Percentiles rank a stretch among this genome's conserved stretches.
phyloP scores from a whole-genome alignment of 1,140 invertebrate species.

The Chrysoperla carnea region DNA sequence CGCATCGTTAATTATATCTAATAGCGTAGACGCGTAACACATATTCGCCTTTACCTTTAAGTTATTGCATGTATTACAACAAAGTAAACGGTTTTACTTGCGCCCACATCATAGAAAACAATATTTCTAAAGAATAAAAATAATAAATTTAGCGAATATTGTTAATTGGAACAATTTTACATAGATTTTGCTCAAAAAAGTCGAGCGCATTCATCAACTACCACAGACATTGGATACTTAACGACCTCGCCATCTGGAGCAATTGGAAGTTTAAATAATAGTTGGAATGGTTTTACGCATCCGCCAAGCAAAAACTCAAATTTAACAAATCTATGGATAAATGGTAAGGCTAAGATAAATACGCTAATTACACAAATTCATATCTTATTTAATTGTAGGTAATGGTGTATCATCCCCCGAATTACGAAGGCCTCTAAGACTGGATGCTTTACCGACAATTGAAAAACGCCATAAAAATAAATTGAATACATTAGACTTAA shows the following conservation, averaged over 20 bases:
- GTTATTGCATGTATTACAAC: too few species aligned
- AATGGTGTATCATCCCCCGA: not conserved
- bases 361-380: not conserved
- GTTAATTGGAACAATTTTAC: too few species aligned
- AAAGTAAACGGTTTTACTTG: too few species aligned
- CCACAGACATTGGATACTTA: slow-evolving; percentile 1
- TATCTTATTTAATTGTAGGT: not conserved
- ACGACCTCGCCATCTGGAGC: slow-evolving; percentile 4
- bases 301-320: not conserved
- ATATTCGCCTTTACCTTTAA: too few species aligned
- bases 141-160: too few species aligned
- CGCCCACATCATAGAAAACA: too few species aligned
- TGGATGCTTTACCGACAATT: slow-evolving; percentile 19
- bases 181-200: too few species aligned
- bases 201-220: not conserved
- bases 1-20: too few species aligned
- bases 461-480: slow-evolving; percentile 7
- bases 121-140: too few species aligned
- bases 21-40: too few species aligned
- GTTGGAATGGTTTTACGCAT: slow-evolving; percentile 3
- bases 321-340: slow-evolving; percentile 9
- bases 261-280: slow-evolving; percentile 8
- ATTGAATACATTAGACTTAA: not conserved
- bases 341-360: slow-evolving; percentile 9
- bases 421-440: slow-evolving; percentile 12